These are phyloP conservation scores for Numida meleagris DNA, from an alignment of 2,113 vertebrate genomes.

Conservation along the genomic window DNA sequence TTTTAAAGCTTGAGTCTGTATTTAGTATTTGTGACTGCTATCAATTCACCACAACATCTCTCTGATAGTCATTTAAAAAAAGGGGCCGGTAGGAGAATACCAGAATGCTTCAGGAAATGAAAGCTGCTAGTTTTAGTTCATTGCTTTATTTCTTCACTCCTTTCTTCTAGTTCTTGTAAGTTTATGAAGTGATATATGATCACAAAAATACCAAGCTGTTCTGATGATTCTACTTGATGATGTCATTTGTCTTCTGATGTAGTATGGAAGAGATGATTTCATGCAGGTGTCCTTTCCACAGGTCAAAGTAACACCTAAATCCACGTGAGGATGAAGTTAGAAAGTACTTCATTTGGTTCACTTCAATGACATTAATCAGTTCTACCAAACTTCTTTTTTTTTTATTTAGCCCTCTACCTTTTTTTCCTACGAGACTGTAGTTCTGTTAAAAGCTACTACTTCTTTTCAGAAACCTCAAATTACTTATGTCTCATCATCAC, in stretches of 20 bases:
- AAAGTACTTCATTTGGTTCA: not conserved
- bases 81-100: not conserved
- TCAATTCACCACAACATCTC: not conserved
- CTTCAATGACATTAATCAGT: not conserved
- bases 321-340: not conserved
- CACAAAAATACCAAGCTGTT: not conserved
- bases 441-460: not conserved
- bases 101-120: not conserved
- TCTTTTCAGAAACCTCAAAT: not conserved
- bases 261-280: not conserved
- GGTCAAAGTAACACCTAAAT: not conserved
- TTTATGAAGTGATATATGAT: not conserved
- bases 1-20: slow-evolving; percentile 24
- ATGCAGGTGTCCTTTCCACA: not conserved
- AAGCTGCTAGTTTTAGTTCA: not conserved
- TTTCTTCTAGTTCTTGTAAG: not conserved
- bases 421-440: not conserved
- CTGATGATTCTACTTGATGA: not conserved
- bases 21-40: slow-evolving; percentile 49
- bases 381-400: not conserved
- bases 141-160: not conserved
- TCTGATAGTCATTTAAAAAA: not conserved
- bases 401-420: not conserved
- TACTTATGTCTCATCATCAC: not conserved
- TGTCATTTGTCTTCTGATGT: not conserved